These are phyloP conservation scores for Epinotia nisella DNA, from an alignment of 2,888 invertebrate genomes.

Conservation along the genomic window DNA sequence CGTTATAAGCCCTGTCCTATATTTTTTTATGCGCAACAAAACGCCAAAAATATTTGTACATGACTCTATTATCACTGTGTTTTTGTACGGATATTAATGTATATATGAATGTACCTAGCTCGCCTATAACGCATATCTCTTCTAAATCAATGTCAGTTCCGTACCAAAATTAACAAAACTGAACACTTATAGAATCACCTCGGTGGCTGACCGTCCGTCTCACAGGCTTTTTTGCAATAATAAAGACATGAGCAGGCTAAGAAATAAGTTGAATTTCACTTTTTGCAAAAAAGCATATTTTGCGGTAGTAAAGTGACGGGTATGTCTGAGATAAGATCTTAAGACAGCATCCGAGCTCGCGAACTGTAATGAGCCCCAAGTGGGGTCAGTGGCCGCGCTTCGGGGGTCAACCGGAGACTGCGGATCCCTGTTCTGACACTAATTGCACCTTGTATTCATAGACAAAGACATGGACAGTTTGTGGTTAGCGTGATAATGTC, in stretches of 20 bases:
- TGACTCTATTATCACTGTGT: no score
- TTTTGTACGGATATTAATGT: no score
- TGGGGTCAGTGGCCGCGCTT: constrained; percentile 30
- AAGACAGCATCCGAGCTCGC: constrained; percentile 28
- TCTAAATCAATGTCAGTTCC: no score
- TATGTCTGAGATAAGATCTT: constrained; percentile 12
- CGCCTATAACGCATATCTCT: no score
- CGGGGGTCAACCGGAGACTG: constrained; percentile 19
- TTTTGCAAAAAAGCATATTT: neutral
- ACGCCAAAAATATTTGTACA: no score
- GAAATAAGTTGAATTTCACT: neutral
- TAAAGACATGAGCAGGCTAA: neutral
- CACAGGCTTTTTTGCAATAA: neutral
- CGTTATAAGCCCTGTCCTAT: neutral
- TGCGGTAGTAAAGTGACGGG: neutral
- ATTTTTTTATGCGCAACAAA: neutral
- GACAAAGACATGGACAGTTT: neutral
- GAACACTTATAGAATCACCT: neutral
- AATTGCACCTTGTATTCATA: neutral
- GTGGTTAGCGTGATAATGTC: neutral
- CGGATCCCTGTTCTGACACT: neutral
- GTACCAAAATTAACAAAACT: no score
- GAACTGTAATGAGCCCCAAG: constrained; percentile 22
- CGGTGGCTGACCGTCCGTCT: neutral
- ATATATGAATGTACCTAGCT: no score